Base-by-base conservation (phyloP, 1,140 invertebrate genomes). In the Drosophila bipectinata region DNA sequence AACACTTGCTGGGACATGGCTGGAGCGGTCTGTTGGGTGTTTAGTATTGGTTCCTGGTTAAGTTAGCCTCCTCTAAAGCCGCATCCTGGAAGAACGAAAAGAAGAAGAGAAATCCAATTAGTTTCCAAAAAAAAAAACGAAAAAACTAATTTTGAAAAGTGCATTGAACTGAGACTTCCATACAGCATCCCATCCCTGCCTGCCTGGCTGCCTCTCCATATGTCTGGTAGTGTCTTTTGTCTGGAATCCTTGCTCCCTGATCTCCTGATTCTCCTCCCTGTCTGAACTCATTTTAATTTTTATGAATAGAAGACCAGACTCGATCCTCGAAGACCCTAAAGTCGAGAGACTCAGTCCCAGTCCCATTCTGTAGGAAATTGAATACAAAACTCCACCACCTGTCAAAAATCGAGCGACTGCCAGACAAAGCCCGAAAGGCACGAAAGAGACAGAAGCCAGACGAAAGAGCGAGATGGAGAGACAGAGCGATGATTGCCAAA, bases 361-460 rank as follows among this genome's bases (percentile, higher is more conserved):
- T 87, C 82, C 83, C 74, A 72, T 45, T 67, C 60, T 56, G 60
- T 44, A 74, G 77, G 82, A 85, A 85, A 85, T 85, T 85, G 81
- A 85, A 85, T 85, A 87, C 82, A 84, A 76, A 81, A 85, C 83
- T 85, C 87, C 88, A 88, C 87, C 87, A 90, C 87, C 87, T 90
- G 87, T 90, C 87, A 90, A 90, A 90, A 90, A 90, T 83, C 79
- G 79, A 88, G 77, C 60, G 58, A 89, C 66, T 56, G 79, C 72
- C 72, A 74, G 69, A 73, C 58, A 73, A 60, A 72, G 30, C 51
- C 61, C 24, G 34, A 18, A 15, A 15, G 53, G 51, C 26, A 39
- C 48, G 44, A 55, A 21, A 15, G 61, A 30, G 76, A 45, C 45
- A 37, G 47, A 53, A 26, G 32, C 32, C 30, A 28, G 61, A 26